phyloP scores from a whole-genome alignment of 2,113 vertebrate species.

The Percopsis transmontana region DNA sequence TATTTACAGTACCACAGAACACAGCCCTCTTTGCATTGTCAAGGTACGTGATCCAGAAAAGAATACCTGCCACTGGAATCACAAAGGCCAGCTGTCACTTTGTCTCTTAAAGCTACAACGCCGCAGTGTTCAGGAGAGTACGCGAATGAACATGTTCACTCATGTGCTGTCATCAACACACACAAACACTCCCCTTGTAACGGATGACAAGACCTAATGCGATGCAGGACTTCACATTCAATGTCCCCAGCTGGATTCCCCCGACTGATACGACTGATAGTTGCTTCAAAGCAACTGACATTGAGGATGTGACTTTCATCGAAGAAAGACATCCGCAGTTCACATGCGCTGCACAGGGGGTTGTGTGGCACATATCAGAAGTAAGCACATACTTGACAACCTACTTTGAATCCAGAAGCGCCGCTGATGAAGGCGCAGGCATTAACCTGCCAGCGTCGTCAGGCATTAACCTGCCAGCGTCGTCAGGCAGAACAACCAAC shows the following conservation, averaged over 20 bases:
- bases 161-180: no score
- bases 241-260: not conserved
- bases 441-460: constrained; percentile 6
- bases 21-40: not conserved
- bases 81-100: not conserved
- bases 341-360: not conserved
- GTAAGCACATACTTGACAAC: not conserved
- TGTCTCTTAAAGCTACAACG: not conserved
- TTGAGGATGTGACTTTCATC: constrained; percentile 16
- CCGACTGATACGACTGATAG: not conserved
- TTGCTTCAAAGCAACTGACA: not conserved
- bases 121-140: not conserved
- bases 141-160: not conserved
- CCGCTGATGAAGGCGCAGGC: constrained; percentile 5
- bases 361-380: not conserved
- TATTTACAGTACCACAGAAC: not conserved
- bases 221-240: not conserved
- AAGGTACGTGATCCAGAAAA: not conserved
- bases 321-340: not conserved
- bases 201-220: not conserved
- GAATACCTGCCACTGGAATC: not conserved
- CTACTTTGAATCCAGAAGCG: constrained; percentile 17
- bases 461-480: not conserved
- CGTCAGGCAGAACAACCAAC: constrained; percentile 9
- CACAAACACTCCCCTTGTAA: no score